Evolutionary conservation across 2,797 vertebrate species (phyloP), one percentile per base, ranked within the genome.

Genomic region (Pseudotriccus pelzelni): DNA sequence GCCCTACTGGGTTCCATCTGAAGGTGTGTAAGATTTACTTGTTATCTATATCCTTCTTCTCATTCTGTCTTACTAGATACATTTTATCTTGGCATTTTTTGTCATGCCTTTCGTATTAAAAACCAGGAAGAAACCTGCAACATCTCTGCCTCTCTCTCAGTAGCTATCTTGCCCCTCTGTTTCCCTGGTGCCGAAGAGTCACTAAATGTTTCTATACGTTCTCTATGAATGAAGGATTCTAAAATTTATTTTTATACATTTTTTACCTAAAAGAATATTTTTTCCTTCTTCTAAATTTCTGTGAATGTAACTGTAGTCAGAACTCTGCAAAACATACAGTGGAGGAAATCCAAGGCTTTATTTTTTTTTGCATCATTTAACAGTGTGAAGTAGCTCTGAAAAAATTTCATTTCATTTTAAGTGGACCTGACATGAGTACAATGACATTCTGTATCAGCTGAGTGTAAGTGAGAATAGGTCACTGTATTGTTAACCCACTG

Each of bases 101-200:
- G 8, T 64, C n/a, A 32, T 5, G 5, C 18, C 13, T 27, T 79
- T 72, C 23, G 37, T 59, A 63, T 24, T 60, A 60, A 89, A 78
- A 80, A 9, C 1, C 22, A 60, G 34, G 39, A 80, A 36, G 13
- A 55, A 93, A 39, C 4, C 28, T 21, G 6, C 21, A 76, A 23
- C 3, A 7, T 81, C 25, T 75, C 63, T 49, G 18, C 3, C 7
- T 37, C 28, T 43, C 16, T 52, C 19, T 36, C 17, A 47, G 16
- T 32, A 36, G 3, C 5, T 4, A 67, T 10, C 1, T 3, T 22
- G 5, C 1, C 8, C 19, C 6, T 32, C 6, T 9, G 2, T 22
- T 72, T 63, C 21, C 4, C 22, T 36, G 15, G 1, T 52, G 9
- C 14, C n/a, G 30, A 55, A 14, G 1, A 77, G 16, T 67, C n/a